A percentile compares a stretch with the other conserved stretches of the same genome.
Evolutionary conservation across 2,797 vertebrate species (phyloP).

Genomic region (Podarcis lilfordi): DNA sequence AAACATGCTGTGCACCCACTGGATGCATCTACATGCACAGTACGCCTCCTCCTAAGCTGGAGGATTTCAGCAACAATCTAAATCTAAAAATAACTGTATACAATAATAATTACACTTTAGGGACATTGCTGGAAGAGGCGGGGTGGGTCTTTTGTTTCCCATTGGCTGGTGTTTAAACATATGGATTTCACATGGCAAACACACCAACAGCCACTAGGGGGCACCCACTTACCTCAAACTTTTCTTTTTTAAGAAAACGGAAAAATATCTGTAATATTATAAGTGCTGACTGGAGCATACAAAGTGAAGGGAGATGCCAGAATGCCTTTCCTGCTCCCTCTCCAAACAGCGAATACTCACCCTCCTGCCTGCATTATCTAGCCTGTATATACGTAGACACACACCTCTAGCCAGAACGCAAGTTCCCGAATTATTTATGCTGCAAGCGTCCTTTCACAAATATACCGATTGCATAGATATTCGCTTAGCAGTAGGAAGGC

Average conservation of each 20-base stretch:
- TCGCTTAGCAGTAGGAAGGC: constrained; percentile 63
- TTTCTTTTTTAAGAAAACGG: background rate
- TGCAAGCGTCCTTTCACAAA: constrained; percentile 65
- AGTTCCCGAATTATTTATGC: constrained; percentile 65
- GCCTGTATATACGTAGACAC: background rate
- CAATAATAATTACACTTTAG: constrained; percentile 3
- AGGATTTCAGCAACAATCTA: background rate
- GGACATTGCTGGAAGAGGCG: background rate
- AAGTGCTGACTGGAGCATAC: constrained; percentile 63
- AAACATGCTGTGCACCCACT: too few species aligned
- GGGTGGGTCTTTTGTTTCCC: background rate
- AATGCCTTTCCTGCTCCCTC: background rate
- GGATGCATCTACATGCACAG: background rate
- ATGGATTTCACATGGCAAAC: constrained; percentile 34
- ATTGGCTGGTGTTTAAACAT: background rate
- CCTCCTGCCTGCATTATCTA: background rate
- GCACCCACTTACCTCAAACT: constrained; percentile 74
- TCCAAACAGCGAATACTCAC: background rate
- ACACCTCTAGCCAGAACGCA: constrained; percentile 42
- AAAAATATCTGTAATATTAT: constrained; percentile 40
- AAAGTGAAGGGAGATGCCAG: constrained; percentile 34
- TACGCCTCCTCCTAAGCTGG: background rate
- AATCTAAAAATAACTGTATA: background rate
- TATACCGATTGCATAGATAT: constrained; percentile 55
- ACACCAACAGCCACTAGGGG: constrained; percentile 73